Percentiles rank a stretch among this genome's conserved stretches.
Conservation (phyloP, 2,113 vertebrate species). For the Myocastor coypus region DNA sequence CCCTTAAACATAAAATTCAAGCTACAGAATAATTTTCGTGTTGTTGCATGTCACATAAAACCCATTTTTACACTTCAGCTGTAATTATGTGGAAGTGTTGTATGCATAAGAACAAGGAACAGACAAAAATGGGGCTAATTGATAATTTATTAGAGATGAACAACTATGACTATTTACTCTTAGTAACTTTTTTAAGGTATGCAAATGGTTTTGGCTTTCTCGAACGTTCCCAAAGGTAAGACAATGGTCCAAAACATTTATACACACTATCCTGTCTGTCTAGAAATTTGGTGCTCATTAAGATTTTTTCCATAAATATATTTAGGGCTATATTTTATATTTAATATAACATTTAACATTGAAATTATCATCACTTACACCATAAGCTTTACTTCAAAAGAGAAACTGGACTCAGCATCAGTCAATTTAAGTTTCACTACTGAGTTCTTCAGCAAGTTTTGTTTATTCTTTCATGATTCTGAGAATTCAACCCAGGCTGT, state of each 20-base stretch:
- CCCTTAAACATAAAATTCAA: slow-evolving; percentile 20
- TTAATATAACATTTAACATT: too few relatives aligned
- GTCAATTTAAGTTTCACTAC: neutral
- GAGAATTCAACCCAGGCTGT: neutral
- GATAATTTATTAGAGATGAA: neutral
- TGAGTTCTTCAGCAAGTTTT: neutral
- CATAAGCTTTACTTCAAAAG: neutral
- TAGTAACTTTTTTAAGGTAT: neutral
- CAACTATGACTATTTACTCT: neutral
- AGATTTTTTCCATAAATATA: neutral
- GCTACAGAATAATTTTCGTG: neutral
- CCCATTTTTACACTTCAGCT: neutral
- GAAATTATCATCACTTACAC: neutral
- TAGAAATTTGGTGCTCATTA: neutral
- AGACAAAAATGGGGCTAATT: neutral
- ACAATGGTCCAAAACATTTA: neutral
- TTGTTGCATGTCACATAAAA: neutral
- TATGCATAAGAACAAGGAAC: neutral
- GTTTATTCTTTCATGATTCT: neutral
- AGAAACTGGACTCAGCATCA: neutral
- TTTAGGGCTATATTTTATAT: neutral
- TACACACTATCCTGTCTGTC: neutral
- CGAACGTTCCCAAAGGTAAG: neutral
- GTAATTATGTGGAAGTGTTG: neutral
- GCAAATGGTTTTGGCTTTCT: neutral